Evolutionary conservation across 2,888 invertebrate genomes (phyloP).

Genomic region (Andrena dorsata): DNA sequence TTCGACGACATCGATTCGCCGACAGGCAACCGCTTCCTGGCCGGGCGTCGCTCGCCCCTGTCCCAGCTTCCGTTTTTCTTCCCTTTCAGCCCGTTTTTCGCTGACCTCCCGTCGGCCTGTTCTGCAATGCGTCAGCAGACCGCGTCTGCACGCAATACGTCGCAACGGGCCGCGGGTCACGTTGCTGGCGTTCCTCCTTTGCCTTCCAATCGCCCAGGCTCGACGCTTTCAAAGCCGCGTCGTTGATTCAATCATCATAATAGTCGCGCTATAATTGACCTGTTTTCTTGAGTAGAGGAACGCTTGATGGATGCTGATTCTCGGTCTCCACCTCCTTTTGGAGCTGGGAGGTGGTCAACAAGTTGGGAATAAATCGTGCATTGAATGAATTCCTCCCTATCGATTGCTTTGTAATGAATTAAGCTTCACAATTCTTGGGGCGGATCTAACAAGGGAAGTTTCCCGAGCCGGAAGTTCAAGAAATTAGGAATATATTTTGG

Average conservation of each 20-base stretch:
- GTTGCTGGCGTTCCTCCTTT: background rate
- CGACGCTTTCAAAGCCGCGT: background rate
- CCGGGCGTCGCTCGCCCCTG: background rate
- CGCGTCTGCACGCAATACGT: conserved; percentile 43
- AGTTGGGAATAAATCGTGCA: conserved; percentile 35
- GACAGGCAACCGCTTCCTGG: conserved; percentile 10
- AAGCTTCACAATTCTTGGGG: background rate
- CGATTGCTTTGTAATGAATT: background rate
- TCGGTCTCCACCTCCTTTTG: background rate
- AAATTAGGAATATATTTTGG: too few relatives aligned
- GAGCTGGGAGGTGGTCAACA: conserved; percentile 14
- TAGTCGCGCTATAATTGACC: background rate
- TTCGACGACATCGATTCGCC: conserved; percentile 67
- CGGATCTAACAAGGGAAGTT: too few relatives aligned
- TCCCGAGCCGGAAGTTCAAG: background rate
- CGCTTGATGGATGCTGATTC: background rate
- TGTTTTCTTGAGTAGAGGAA: too few relatives aligned
- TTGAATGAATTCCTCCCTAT: background rate
- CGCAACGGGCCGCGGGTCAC: background rate
- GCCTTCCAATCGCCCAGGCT: background rate
- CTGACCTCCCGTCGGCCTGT: conserved; percentile 51
- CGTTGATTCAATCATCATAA: background rate
- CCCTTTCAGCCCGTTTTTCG: conserved; percentile 22
- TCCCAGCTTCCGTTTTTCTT: conserved; percentile 27
- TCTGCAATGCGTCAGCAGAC: conserved; percentile 66